Evolutionary conservation across 1,140 invertebrate genomes (phyloP), one percentile per base, ranked within the genome.

Genomic region (Temnothorax nylanderi): DNA sequence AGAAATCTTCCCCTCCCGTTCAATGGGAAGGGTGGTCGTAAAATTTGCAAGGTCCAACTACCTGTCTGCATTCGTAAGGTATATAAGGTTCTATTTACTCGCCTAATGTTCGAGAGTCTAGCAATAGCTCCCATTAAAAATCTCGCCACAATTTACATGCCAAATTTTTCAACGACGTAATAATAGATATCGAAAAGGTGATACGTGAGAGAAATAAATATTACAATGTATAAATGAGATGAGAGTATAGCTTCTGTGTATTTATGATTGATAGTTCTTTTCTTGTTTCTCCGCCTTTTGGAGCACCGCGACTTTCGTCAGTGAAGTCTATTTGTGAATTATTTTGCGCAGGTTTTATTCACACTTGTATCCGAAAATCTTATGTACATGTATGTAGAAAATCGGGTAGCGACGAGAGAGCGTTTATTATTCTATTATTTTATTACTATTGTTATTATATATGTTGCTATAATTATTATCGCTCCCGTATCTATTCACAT

Each of bases 11-110:
- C 74, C 18, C 18, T 34, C 47, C 34, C n/a, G 49, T 60, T 87
- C 18, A 21, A 54, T 64, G 58, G 47, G 18, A 34, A 16, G 21
- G 21, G 37, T 3, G n/a, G 2, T 74, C 81, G 60, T 75, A 41
- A 86, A 86, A 86, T 75, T 44, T 87, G 81, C 54, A 84, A 89
- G 84, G 80, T 87, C 72, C 78, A 90, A 89, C 80, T 87, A 77
- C 44, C 71, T 82, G n/a, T 90, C 60, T 88, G 67, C 58, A 89
- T 87, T 77, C 56, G 60, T 86, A 62, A 67, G 72, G 60, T 87
- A 26, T 26, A 26, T 26, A 91, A 80, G 75, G 49, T 88, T 78
- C 74, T 80, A 67, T 81, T n/a, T 69, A 82, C 21, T 84, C 71
- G 74, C 11, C 44, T 82, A 87, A 64, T 10, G 44, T 21, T 21